Percentiles rank a stretch among this genome's conserved stretches.
These are phyloP conservation scores for Perizoma affinitatum DNA, from an alignment of 2,888 invertebrate species.

Conservation along the genomic window DNA sequence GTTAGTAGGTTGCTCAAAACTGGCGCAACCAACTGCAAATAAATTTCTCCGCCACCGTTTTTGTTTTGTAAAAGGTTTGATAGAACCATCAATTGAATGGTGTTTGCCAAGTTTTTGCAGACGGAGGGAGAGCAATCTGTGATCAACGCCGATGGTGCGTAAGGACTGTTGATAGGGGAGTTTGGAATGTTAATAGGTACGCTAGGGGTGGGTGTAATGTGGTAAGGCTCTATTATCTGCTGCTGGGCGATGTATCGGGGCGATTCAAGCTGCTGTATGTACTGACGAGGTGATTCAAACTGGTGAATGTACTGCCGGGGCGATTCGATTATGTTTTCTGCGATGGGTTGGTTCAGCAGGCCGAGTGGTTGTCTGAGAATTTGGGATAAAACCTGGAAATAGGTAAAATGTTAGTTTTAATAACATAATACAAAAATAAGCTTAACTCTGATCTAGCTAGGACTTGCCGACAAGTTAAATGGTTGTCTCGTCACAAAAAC, in stretches of 20 bases:
- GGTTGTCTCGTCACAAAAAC: too few species aligned
- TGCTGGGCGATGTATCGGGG: slow-evolving; percentile 9
- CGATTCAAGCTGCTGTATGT: slow-evolving; percentile 11
- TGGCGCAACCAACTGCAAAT: slow-evolving; percentile 54
- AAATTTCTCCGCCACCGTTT: slow-evolving; percentile 50
- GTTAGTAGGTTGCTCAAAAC: slow-evolving; percentile 54
- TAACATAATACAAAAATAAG: too few species aligned
- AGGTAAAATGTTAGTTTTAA: background rate
- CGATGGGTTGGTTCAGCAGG: slow-evolving; percentile 9
- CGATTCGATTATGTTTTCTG: slow-evolving; percentile 7
- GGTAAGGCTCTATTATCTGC: slow-evolving; percentile 38
- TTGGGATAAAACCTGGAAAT: slow-evolving; percentile 54
- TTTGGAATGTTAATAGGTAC: slow-evolving; percentile 19
- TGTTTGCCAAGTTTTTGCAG: slow-evolving; percentile 68
- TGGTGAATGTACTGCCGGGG: slow-evolving; percentile 10
- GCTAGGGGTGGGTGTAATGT: slow-evolving; percentile 1
- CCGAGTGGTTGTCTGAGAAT: slow-evolving; percentile 42
- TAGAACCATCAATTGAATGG: slow-evolving; percentile 68
- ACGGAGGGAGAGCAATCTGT: slow-evolving; percentile 65
- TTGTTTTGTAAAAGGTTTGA: slow-evolving; percentile 61
- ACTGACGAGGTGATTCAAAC: slow-evolving; percentile 14
- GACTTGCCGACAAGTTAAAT: too few species aligned
- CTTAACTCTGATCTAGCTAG: too few species aligned
- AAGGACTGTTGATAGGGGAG: slow-evolving; percentile 35
- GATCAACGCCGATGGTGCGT: slow-evolving; percentile 55